Percentiles rank a stretch among this genome's conserved stretches.
These are phyloP conservation scores for Andricus curvator DNA, from an alignment of 2,888 invertebrate genomes.

Conservation along the genomic window DNA sequence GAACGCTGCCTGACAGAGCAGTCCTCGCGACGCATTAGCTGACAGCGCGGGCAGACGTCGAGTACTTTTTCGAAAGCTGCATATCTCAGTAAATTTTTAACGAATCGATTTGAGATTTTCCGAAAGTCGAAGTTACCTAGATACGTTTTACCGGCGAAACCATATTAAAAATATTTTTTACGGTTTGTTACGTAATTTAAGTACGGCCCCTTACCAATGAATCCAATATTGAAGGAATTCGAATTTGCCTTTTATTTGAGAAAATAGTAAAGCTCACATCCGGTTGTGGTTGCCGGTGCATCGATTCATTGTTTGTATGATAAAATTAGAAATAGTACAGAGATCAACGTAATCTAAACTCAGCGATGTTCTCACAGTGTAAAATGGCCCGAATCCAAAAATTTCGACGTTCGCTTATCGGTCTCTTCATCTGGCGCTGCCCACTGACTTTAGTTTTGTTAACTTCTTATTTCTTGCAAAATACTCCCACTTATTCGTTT, in stretches of 20 bases:
- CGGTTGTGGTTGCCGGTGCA: not conserved
- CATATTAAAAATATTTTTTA: no score
- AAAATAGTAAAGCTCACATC: not conserved
- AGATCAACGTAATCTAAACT: conserved; percentile 74
- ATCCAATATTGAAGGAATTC: not conserved
- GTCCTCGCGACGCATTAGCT: no score
- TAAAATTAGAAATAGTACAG: conserved; percentile 58
- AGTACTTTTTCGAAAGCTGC: no score
- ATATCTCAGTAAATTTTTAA: no score
- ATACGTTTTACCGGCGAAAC: no score
- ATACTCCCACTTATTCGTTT: conserved; percentile 64
- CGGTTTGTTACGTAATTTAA: no score
- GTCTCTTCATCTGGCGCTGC: conserved; percentile 64
- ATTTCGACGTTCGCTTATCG: conserved; percentile 69
- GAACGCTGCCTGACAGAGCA: no score
- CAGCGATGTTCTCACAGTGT: conserved; percentile 70
- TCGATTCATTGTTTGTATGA: conserved; percentile 41
- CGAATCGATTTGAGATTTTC: no score
- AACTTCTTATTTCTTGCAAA: conserved; percentile 53
- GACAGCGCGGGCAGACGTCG: no score
- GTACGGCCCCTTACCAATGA: no score
- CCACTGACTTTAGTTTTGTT: conserved; percentile 50
- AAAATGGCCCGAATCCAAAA: conserved; percentile 74
- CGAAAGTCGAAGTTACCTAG: no score
- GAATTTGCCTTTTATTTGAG: not conserved